These are phyloP conservation scores for Parasteatoda lunata DNA, from an alignment of 2,888 invertebrate genomes.

Conservation along the genomic window DNA sequence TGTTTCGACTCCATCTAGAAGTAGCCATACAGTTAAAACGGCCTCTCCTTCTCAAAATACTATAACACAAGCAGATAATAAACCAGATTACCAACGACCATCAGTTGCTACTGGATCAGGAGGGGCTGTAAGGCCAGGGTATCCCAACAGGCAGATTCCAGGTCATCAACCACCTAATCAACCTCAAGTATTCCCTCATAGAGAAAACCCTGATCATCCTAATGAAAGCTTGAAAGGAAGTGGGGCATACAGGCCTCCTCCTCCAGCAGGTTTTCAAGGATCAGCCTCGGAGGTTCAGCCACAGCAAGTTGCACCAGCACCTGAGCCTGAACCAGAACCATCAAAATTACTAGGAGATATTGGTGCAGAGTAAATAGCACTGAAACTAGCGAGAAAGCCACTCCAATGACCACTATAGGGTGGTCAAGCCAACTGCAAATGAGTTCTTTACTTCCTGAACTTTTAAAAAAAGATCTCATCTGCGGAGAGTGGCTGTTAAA, in stretches of 20 bases:
- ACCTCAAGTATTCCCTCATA: conserved; percentile 58
- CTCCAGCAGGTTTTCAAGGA: conserved; percentile 61
- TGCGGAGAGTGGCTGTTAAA: conserved; percentile 1
- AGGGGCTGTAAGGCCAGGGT: conserved; percentile 27
- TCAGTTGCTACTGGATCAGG: conserved; percentile 31
- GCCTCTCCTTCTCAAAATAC: conserved; percentile 56
- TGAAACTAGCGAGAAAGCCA: background rate
- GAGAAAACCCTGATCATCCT: conserved; percentile 66
- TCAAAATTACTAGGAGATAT: conserved; percentile 46
- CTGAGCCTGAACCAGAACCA: conserved; percentile 24
- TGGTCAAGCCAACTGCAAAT: background rate
- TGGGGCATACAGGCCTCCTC: conserved; percentile 57
- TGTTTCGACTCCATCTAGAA: conserved; percentile 54
- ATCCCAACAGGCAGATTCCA: conserved; percentile 37
- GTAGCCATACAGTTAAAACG: conserved; percentile 27
- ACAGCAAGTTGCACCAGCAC: conserved; percentile 25
- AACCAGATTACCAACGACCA: conserved; percentile 25
- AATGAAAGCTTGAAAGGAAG: conserved; percentile 64
- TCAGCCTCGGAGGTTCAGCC: conserved; percentile 58
- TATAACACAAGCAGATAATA: conserved; percentile 30
- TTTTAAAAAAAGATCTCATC: background rate
- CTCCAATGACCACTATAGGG: background rate
- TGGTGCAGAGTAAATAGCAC: conserved; percentile 47
- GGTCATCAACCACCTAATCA: conserved; percentile 62
- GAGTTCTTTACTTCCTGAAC: conserved; percentile 10